A percentile compares a stretch with the other conserved stretches of the same genome.
phyloP scores from a whole-genome alignment of 92 coral and sea anemone species.

The Ricordea florida region DNA sequence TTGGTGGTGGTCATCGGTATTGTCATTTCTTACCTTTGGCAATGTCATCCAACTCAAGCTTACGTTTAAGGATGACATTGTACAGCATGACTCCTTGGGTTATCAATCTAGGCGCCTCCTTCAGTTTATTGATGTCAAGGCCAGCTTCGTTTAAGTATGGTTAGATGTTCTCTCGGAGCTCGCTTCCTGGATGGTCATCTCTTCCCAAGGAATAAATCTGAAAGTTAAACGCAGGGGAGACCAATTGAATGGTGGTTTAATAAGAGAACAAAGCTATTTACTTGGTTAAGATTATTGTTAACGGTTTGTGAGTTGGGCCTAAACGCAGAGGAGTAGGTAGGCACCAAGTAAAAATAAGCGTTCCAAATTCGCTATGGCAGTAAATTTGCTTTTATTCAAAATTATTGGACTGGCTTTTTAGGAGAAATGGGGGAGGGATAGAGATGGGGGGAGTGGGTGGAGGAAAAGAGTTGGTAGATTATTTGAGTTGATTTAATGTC shows the following conservation, averaged over 20 bases:
- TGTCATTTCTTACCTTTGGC: constrained; percentile 24
- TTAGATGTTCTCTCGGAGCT: background rate
- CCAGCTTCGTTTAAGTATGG: constrained; percentile 26
- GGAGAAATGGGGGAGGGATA: no score
- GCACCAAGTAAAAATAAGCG: background rate
- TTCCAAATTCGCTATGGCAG: background rate
- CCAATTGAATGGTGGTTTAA: background rate
- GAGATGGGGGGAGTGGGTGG: no score
- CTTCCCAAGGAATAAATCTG: constrained; percentile 1
- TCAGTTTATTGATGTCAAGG: background rate
- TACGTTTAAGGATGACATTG: constrained; percentile 31
- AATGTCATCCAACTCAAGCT: constrained; percentile 32
- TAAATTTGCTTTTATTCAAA: background rate
- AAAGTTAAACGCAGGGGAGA: no score
- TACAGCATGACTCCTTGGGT: constrained; percentile 37
- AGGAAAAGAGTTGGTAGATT: no score
- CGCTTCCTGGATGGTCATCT: constrained; percentile 9
- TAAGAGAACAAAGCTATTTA: background rate
- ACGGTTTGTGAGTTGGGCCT: background rate
- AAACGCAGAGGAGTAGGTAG: background rate
- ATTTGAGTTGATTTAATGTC: background rate
- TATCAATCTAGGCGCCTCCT: constrained; percentile 6
- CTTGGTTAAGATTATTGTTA: background rate
- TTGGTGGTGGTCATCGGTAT: background rate
- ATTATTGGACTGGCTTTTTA: no score